phyloP scores from a whole-genome alignment of 2,113 vertebrate genomes.

The Ceyx cyanopectus region DNA sequence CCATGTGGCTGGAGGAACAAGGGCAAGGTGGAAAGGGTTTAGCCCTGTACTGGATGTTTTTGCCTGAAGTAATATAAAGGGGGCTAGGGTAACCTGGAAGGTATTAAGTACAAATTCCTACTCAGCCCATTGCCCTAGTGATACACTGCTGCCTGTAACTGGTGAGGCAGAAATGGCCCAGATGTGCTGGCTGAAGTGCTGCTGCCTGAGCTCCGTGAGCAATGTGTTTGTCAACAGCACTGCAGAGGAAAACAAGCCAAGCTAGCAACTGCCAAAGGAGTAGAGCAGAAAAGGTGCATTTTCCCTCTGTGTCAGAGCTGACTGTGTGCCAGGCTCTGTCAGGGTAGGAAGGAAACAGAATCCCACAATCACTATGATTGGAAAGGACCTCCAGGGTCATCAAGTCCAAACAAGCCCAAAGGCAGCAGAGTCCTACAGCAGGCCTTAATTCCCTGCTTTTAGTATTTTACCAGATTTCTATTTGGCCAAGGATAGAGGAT shows the following conservation, averaged over 20 bases:
- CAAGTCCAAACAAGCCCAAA: not conserved
- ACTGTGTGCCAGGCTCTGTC: not conserved
- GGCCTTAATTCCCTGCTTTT: not conserved
- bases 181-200: not conserved
- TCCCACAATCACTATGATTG: too few species aligned
- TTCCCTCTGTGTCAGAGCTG: not conserved
- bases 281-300: not conserved
- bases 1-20: rapidly evolving
- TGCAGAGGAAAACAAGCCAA: not conserved
- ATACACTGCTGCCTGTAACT: not conserved
- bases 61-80: not conserved
- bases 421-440: not conserved
- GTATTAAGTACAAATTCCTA: not conserved
- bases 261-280: not conserved
- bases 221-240: not conserved
- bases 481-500: not conserved
- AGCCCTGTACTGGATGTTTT: not conserved
- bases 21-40: not conserved
- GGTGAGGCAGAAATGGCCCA: not conserved
- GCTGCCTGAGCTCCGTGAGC: not conserved
- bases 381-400: too few species aligned
- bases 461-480: not conserved
- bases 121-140: not conserved
- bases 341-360: not conserved
- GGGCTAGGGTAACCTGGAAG: not conserved